phyloP scores from a whole-genome alignment of 2,888 invertebrate species.

The Xestia sexstrigata region DNA sequence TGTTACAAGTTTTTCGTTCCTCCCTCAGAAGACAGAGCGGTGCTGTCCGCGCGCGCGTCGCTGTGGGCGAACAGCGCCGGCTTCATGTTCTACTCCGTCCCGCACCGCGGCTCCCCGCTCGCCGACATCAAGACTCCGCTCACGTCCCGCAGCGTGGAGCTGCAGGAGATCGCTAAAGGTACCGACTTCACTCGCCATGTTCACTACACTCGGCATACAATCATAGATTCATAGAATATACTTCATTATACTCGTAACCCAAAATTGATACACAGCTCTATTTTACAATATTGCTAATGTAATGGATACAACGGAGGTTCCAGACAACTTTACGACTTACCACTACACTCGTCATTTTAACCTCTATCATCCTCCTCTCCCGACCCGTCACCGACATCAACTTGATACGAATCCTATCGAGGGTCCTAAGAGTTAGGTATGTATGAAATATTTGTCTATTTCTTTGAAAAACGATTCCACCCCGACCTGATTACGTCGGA shows the following conservation, averaged over 20 bases:
- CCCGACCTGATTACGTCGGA: no score
- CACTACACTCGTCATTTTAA: background rate
- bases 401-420: background rate
- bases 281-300: background rate
- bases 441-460: background rate
- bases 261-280: background rate
- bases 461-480: background rate
- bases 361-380: background rate
- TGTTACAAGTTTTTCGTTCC: background rate
- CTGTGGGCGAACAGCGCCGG: slow-evolving; percentile 91
- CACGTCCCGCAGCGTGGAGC: slow-evolving; percentile 94
- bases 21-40: slow-evolving; percentile 52
- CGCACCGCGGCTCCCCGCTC: slow-evolving; percentile 95
- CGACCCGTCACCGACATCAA: background rate
- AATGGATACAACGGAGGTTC: background rate
- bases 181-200: slow-evolving; percentile 39
- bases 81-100: slow-evolving; percentile 96
- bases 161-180: slow-evolving; percentile 95
- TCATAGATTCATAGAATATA: background rate
- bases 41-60: slow-evolving; percentile 68
- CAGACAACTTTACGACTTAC: background rate
- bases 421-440: background rate
- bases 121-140: slow-evolving; percentile 94
- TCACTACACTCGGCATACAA: background rate
- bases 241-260: no score